These are phyloP conservation scores for Trididemnum nubilum DNA, from an alignment of 23 tunicate species.

Conservation along the genomic window DNA sequence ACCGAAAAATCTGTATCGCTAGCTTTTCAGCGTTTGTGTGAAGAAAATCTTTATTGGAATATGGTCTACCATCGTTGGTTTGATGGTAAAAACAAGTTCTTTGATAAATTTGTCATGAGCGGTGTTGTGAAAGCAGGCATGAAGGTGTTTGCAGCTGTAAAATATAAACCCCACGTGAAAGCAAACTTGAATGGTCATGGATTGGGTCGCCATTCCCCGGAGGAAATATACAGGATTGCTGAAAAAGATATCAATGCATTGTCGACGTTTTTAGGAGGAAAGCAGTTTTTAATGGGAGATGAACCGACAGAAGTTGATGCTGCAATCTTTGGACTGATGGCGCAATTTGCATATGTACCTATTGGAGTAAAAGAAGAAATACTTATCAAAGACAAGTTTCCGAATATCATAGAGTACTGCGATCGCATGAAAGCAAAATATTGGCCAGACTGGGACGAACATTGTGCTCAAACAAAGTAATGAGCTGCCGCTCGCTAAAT, in stretches of 20 bases:
- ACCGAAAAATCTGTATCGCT: constrained; percentile 37
- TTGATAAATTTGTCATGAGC: constrained; percentile 7
- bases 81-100: constrained; percentile 15
- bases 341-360: constrained; percentile 1
- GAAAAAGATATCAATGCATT: constrained; percentile 46
- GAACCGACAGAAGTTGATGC: constrained; percentile 38
- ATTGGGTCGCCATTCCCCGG: constrained; percentile 49
- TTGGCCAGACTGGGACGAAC: constrained; percentile 60
- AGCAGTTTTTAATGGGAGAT: constrained; percentile 53
- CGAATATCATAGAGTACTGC: constrained; percentile 40
- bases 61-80: constrained; percentile 45
- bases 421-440: constrained; percentile 55
- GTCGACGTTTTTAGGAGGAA: constrained; percentile 48
- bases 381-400: constrained; percentile 12
- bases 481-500: no score
- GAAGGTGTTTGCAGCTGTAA: neutral
- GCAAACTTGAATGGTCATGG: constrained; percentile 46
- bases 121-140: constrained; percentile 20
- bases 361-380: constrained; percentile 17
- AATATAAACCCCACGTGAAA: neutral
- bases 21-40: constrained; percentile 48
- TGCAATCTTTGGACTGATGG: constrained; percentile 39
- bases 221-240: constrained; percentile 37
- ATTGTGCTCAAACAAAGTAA: constrained; percentile 1
- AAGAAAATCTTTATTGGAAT: constrained; percentile 59